phyloP scores from a whole-genome alignment of 2,888 invertebrate species.

The Conomelus anceps region DNA sequence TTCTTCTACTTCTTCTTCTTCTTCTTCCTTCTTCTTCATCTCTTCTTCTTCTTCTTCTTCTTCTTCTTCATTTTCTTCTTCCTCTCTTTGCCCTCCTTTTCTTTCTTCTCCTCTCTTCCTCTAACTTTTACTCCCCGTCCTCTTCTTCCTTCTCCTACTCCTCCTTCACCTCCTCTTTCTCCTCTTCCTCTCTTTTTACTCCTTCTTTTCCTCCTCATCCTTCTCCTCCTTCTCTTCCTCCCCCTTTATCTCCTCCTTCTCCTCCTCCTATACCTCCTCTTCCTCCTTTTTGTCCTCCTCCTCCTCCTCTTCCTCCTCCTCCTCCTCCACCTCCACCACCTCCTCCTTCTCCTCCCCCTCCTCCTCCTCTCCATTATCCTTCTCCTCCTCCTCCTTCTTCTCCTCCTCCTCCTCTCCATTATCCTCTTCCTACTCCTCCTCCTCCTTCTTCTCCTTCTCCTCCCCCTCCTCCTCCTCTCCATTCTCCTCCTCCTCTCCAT shows the following conservation, averaged over 20 bases:
- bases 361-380: background rate
- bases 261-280: too few relatives aligned
- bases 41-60: background rate
- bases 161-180: too few relatives aligned
- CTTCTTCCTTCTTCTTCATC: background rate
- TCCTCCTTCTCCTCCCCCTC: background rate
- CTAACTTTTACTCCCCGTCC: background rate
- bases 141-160: too few relatives aligned
- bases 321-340: background rate
- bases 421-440: slow-evolving; percentile 10
- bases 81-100: background rate
- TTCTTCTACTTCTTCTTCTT: background rate
- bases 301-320: too few relatives aligned
- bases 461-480: background rate
- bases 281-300: too few relatives aligned
- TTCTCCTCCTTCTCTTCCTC: too few relatives aligned
- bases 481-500: slow-evolving; percentile 5
- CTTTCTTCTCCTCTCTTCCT: background rate
- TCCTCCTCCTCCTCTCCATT: slow-evolving; percentile 16
- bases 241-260: too few relatives aligned
- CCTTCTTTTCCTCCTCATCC: too few relatives aligned
- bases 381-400: background rate
- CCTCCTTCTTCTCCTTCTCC: slow-evolving; percentile 3
- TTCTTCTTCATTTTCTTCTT: background rate
- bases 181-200: too few relatives aligned